Percentiles rank a stretch among this genome's conserved stretches.
Evolutionary conservation across 1,140 invertebrate species (phyloP).

Genomic region (Aphaenogaster rudis): DNA sequence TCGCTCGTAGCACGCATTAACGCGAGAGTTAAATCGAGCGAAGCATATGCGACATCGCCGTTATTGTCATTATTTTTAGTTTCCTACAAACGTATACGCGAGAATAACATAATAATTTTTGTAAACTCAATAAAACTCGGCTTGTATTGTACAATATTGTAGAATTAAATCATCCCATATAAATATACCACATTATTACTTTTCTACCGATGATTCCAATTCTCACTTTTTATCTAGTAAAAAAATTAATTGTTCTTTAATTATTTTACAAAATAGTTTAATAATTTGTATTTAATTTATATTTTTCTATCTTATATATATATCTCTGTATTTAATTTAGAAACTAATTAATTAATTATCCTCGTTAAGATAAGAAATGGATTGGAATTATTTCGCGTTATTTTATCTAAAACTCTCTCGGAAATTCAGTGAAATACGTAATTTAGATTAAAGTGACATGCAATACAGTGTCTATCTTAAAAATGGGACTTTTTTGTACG

Average conservation of each 20-base stretch:
- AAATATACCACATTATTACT: background rate
- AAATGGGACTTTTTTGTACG: constrained; percentile 12
- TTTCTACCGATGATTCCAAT: background rate
- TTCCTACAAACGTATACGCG: background rate
- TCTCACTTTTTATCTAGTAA: background rate
- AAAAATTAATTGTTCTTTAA: background rate
- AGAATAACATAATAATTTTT: constrained; percentile 48
- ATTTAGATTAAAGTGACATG: constrained; percentile 18
- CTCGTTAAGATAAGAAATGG: background rate
- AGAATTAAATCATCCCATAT: background rate
- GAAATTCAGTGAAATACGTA: background rate
- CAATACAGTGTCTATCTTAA: constrained; percentile 21
- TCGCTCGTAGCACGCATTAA: constrained; percentile 44
- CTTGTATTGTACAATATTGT: background rate
- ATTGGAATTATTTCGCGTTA: background rate
- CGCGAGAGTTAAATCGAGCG: constrained; percentile 53
- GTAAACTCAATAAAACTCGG: constrained; percentile 11
- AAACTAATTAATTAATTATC: constrained; percentile 1
- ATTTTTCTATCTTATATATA: background rate
- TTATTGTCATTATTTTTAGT: constrained; percentile 57
- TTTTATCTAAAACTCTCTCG: background rate
- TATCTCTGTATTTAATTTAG: background rate
- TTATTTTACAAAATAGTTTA: background rate
- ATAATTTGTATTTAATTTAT: background rate
- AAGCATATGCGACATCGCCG: constrained; percentile 35